A percentile compares a stretch with the other conserved stretches of the same genome.
phyloP scores from a whole-genome alignment of 1,140 invertebrate species.

The Archivesica marissinica region DNA sequence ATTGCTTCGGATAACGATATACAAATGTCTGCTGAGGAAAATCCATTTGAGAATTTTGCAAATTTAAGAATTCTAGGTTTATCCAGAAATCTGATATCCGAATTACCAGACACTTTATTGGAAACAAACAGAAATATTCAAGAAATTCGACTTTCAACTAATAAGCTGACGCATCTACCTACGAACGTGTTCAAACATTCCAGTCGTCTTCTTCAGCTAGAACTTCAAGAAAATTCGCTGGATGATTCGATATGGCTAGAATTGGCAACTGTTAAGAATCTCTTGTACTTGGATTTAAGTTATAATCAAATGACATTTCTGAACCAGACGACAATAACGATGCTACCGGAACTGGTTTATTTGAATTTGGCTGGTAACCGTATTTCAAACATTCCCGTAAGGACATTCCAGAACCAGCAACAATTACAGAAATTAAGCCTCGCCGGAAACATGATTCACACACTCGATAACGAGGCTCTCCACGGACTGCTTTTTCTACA shows the following conservation, averaged over 20 bases:
- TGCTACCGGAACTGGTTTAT: not conserved
- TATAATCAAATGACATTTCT: conserved; percentile 37
- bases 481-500: conserved; percentile 29
- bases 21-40: not conserved
- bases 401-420: conserved; percentile 45
- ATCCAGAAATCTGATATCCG: conserved; percentile 37
- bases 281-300: conserved; percentile 43
- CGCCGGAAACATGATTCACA: conserved; percentile 28
- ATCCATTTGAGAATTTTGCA: conserved; percentile 13
- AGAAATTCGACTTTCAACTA: conserved; percentile 35
- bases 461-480: conserved; percentile 21
- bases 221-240: conserved; percentile 11
- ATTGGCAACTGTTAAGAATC: not conserved
- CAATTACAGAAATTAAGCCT: conserved; percentile 18
- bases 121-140: conserved; percentile 7
- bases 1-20: conserved; percentile 39
- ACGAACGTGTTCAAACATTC: conserved; percentile 9
- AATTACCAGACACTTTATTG: conserved; percentile 17
- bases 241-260: conserved; percentile 28
- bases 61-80: conserved; percentile 29
- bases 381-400: conserved; percentile 25
- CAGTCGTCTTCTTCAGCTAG: conserved; percentile 9
- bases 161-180: conserved; percentile 22
- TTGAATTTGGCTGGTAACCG: conserved; percentile 23
- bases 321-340: conserved; percentile 27